Evolutionary conservation across 2,888 invertebrate genomes (phyloP), one percentile per base, ranked within the genome.

Genomic region (Asteroscopus sphinx): DNA sequence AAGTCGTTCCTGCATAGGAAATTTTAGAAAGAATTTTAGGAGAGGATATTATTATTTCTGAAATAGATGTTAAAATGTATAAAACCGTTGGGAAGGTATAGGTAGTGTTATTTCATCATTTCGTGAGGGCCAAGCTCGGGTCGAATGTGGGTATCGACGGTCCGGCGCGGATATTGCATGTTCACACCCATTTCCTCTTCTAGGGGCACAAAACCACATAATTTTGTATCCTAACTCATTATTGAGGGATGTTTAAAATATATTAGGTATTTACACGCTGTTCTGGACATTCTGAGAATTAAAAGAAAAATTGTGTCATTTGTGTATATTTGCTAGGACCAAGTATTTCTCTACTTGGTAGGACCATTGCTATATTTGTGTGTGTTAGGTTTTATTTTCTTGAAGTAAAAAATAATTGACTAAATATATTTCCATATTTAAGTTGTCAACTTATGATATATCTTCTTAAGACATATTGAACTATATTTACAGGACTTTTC

Each of bases 121-220:
- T 81, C 71, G 49, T 62, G 60, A 52, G 49, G 69, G 21, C 53
- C 62, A 41, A 45, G 40, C 26, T 36, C 11, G 54, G 53, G 61
- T 61, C 56, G 47, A 58, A 51, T 57, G 51, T 49, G 55, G 69
- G 60, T 73, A 74, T 76, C 68, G 67, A 57, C 64, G 58, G 69
- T 48, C 55, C 57, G 56, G 40, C 57, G 44, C 79, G 84, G 81
- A 86, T 82, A 85, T 86, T 85, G 80, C 83, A 83, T 68, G 74
- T 79, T 80, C 73, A 56, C 74, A 72, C 71, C 71, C 66, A 77
- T 82, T 83, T 80, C 79, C 82, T 55, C 45, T 65, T 59, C 64
- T 62, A 60, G 48, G 62, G 55, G 48, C 47, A 60, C 44, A 68
- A 57, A 60, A 69, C 58, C 65, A 60, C 67, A 55, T 67, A 77